These are phyloP conservation scores for Apeltes quadracus DNA, from an alignment of 2,113 vertebrate genomes.

Conservation along the genomic window DNA sequence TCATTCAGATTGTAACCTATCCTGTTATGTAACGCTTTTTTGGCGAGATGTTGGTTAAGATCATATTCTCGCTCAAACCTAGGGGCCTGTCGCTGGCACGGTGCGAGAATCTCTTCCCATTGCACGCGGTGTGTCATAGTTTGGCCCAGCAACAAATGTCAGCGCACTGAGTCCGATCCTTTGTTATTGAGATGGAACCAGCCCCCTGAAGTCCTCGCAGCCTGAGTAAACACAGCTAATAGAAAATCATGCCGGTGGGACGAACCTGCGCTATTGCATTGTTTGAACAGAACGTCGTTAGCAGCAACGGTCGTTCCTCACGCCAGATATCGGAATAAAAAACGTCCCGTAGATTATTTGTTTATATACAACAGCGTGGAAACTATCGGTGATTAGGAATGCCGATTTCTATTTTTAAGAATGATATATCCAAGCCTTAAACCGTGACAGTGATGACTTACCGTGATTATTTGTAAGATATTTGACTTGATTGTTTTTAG, in stretches of 20 bases:
- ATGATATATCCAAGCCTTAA: not conserved
- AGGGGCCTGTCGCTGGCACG: constrained; percentile 9
- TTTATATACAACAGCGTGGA: constrained; percentile 28
- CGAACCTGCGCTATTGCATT: constrained; percentile 69
- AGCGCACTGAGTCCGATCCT: constrained; percentile 57
- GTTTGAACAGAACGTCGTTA: constrained; percentile 72
- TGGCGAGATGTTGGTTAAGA: constrained; percentile 32
- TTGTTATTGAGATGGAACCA: constrained; percentile 72
- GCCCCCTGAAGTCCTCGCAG: constrained; percentile 61
- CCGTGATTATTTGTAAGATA: not conserved
- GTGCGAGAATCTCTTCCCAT: constrained; percentile 7
- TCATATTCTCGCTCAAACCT: constrained; percentile 27
- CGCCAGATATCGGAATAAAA: constrained; percentile 52
- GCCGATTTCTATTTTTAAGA: not conserved
- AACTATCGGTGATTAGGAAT: constrained; percentile 16
- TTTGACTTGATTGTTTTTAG: not conserved
- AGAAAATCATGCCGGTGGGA: constrained; percentile 61
- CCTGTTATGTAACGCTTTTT: constrained; percentile 39
- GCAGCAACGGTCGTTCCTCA: constrained; percentile 65
- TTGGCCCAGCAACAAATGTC: constrained; percentile 52
- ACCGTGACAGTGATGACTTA: not conserved
- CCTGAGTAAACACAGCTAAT: constrained; percentile 73
- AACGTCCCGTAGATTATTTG: constrained; percentile 42
- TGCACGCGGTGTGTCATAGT: constrained; percentile 24
- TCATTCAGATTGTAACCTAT: constrained; percentile 17